A percentile compares a stretch with the other conserved stretches of the same genome.
These are phyloP conservation scores for Austrolebias charrua DNA, from an alignment of 2,797 vertebrate genomes.

Conservation along the genomic window DNA sequence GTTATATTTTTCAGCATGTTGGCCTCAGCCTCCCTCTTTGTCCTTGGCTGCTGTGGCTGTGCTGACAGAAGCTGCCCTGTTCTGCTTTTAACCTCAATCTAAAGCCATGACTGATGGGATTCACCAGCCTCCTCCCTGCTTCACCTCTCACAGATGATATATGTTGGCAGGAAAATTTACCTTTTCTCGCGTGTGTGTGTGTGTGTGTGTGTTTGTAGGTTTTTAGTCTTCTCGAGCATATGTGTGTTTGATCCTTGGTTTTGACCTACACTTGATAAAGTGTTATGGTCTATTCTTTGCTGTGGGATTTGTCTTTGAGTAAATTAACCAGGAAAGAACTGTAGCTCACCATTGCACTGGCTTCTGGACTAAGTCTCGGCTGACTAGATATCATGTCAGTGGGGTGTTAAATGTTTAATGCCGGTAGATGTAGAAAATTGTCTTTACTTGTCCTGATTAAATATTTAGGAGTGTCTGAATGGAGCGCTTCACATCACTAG, in stretches of 20 bases:
- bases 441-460: constrained; percentile 80
- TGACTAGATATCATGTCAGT: constrained; percentile 69
- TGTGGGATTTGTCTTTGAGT: constrained; percentile 41
- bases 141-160: constrained; percentile 64
- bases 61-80: constrained; percentile 43
- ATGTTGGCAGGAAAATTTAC: constrained; percentile 56
- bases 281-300: constrained; percentile 22
- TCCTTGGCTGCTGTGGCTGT: constrained; percentile 52
- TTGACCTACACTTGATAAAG: constrained; percentile 30
- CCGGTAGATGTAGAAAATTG: constrained; percentile 75
- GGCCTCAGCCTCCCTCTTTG: constrained; percentile 37
- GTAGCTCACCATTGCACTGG: constrained; percentile 26
- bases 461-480: constrained; percentile 77
- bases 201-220: constrained; percentile 6
- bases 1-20: constrained; percentile 27
- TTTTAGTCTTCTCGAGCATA: neutral
- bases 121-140: constrained; percentile 48
- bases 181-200: constrained; percentile 27
- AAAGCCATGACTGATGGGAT: constrained; percentile 70
- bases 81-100: constrained; percentile 60
- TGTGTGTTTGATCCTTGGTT: constrained; percentile 34
- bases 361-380: constrained; percentile 55
- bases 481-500: constrained; percentile 70
- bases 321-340: constrained; percentile 46
- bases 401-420: constrained; percentile 80